Conservation (phyloP, 2,888 invertebrate species). For the Phania funesta region DNA sequence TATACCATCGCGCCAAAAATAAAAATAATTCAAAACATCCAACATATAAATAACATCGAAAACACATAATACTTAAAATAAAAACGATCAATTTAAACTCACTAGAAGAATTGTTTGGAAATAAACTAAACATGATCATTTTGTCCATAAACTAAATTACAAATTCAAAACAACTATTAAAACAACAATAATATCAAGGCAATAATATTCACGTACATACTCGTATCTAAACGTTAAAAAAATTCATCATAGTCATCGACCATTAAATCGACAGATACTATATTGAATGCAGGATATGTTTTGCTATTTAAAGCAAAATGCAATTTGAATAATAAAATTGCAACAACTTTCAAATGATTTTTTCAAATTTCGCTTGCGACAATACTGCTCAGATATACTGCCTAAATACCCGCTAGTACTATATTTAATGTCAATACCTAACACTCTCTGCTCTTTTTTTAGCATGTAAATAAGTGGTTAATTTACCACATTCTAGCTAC, state of each 20-base stretch:
- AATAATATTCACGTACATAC: not conserved
- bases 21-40: too few relatives aligned
- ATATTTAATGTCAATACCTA: too few relatives aligned
- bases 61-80: not conserved
- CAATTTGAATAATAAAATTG: constrained; percentile 37
- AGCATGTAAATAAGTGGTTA: too few relatives aligned
- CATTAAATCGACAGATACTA: not conserved
- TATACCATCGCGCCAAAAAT: too few relatives aligned
- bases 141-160: not conserved
- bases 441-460: too few relatives aligned
- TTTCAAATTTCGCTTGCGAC: too few relatives aligned
- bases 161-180: constrained; percentile 11
- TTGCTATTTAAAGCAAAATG: constrained; percentile 5
- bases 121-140: not conserved
- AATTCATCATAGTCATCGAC: not conserved
- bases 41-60: not conserved
- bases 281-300: not conserved
- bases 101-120: not conserved
- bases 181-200: not conserved
- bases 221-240: not conserved
- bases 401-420: too few relatives aligned
- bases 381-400: too few relatives aligned
- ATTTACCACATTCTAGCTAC: too few relatives aligned
- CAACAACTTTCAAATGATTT: constrained; percentile 4
- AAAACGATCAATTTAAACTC: constrained; percentile 11